A percentile compares a stretch with the other conserved stretches of the same genome.
Evolutionary conservation across 2,797 vertebrate genomes (phyloP).

Genomic region (Hydrolagus colliei): DNA sequence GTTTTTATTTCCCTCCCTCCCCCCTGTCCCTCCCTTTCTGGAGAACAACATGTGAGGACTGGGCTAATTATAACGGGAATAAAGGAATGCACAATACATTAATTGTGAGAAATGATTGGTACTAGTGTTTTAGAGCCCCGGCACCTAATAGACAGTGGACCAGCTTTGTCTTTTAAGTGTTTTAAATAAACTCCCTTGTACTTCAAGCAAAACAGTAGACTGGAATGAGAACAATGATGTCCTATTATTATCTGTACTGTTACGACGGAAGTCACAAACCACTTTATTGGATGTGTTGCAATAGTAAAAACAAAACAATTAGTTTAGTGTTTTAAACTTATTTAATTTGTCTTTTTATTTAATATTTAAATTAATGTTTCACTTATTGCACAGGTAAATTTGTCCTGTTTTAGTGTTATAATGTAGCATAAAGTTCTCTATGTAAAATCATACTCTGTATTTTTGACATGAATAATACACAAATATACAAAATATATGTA

Average conservation of each 20-base stretch:
- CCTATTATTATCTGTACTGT: conserved; percentile 86
- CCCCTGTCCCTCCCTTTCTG: not conserved
- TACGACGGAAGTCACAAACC: conserved; percentile 66
- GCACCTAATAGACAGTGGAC: conserved; percentile 59
- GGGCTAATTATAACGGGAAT: conserved; percentile 29
- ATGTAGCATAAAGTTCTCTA: conserved; percentile 86
- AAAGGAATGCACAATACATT: conserved; percentile 28
- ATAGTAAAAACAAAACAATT: conserved; percentile 74
- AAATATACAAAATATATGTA: conserved; percentile 95
- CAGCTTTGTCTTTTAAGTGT: conserved; percentile 56
- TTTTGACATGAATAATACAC: conserved; percentile 96
- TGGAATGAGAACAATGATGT: conserved; percentile 77
- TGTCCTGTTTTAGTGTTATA: conserved; percentile 86
- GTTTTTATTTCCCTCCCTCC: not conserved
- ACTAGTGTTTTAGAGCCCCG: conserved; percentile 42
- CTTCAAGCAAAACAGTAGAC: conserved; percentile 66
- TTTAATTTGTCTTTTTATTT: conserved; percentile 92
- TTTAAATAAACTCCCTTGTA: conserved; percentile 76
- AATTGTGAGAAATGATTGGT: conserved; percentile 34
- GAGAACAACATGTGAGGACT: conserved; percentile 3
- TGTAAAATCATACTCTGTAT: conserved; percentile 98
- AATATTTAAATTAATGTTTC: conserved; percentile 99
- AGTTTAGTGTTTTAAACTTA: conserved; percentile 95
- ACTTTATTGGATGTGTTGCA: conserved; percentile 96
- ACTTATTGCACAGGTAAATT: conserved; percentile 88